Evolutionary conservation across 2,888 invertebrate genomes (phyloP).

Genomic region (Eupithecia dodoneata): DNA sequence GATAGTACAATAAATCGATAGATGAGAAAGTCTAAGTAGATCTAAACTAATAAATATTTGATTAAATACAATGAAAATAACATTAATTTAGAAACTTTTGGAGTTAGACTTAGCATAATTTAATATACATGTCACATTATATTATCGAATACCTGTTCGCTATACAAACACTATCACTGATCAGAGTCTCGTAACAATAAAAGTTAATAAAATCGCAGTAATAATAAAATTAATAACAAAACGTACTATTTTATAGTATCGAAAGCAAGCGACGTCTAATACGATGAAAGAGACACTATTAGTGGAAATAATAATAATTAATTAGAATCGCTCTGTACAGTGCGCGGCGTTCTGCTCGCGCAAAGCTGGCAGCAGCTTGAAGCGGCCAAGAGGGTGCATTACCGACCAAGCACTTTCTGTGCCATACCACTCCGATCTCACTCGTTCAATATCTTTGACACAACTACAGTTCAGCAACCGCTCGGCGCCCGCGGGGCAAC

Average conservation of each 20-base stretch:
- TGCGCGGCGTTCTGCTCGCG: neutral
- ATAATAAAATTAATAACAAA: constrained; percentile 64
- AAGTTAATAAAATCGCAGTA: constrained; percentile 53
- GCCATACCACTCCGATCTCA: neutral
- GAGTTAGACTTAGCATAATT: constrained; percentile 55
- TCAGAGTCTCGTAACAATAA: constrained; percentile 45
- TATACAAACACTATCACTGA: constrained; percentile 55
- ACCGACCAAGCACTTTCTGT: neutral
- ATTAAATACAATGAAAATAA: constrained; percentile 39
- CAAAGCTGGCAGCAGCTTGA: neutral
- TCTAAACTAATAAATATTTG: constrained; percentile 46
- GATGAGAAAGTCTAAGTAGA: constrained; percentile 48
- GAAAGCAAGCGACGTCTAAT: constrained; percentile 55
- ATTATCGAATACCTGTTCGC: constrained; percentile 38
- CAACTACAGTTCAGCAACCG: constrained; percentile 41
- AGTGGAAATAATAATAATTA: constrained; percentile 34
- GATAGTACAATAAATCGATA: constrained; percentile 44
- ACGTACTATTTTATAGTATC: constrained; percentile 53
- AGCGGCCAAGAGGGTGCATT: constrained; percentile 1
- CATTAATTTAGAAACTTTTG: constrained; percentile 49
- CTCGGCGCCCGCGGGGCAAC: constrained; percentile 13
- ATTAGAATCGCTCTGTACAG: constrained; percentile 44
- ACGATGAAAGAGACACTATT: constrained; percentile 39
- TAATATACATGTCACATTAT: constrained; percentile 52
- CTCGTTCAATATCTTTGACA: constrained; percentile 41